Conservation (phyloP, 2,797 vertebrate genomes). For the Loriculus beryllinus region DNA sequence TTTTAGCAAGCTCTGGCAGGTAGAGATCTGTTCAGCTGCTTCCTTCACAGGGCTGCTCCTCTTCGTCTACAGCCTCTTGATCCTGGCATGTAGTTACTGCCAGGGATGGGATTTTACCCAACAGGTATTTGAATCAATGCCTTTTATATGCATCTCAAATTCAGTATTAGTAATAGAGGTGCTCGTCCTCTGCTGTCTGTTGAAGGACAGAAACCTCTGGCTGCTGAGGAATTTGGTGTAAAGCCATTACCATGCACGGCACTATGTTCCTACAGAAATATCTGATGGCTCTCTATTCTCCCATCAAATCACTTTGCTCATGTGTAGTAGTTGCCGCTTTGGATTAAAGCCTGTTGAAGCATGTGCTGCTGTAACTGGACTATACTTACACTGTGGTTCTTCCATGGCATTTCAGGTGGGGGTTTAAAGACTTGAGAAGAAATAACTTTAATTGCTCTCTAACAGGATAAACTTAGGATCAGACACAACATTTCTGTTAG, state of each 20-base stretch:
- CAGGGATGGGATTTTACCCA: neutral
- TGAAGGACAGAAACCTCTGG: neutral
- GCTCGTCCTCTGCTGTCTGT: neutral
- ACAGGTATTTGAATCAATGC: neutral
- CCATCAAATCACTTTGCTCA: neutral
- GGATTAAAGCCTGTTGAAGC: neutral
- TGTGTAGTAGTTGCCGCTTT: neutral
- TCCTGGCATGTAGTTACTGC: neutral
- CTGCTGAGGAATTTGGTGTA: neutral
- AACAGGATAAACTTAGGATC: neutral
- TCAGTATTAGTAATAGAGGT: neutral
- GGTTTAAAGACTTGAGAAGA: neutral
- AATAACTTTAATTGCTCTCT: neutral
- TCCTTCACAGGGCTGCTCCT: neutral
- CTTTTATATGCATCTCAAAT: neutral
- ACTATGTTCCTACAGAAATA: neutral
- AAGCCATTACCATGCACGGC: neutral
- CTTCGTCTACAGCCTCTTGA: accelerated
- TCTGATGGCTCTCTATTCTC: neutral
- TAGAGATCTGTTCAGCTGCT: neutral
- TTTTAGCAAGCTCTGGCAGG: accelerated
- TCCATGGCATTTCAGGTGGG: neutral
- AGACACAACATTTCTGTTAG: neutral
- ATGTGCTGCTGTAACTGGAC: neutral
- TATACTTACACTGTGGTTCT: neutral